A percentile compares a stretch with the other conserved stretches of the same genome.
Conservation (phyloP, 2,113 vertebrate genomes). For the Gobio gobio region DNA sequence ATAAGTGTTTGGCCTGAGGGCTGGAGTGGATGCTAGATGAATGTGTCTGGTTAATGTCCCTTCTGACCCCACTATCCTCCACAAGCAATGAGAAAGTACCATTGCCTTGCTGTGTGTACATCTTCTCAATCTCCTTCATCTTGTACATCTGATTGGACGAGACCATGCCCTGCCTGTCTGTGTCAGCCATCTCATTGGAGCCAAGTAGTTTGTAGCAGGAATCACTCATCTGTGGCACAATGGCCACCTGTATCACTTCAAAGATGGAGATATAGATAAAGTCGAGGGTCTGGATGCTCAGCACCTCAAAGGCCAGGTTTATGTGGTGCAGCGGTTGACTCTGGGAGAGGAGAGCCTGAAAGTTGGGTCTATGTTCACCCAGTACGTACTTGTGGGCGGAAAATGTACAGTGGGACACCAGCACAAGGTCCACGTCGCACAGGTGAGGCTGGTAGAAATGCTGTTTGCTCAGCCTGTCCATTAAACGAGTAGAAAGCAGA, state of each 20-base stretch:
- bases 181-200: constrained; percentile 76
- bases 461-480: constrained; percentile 95
- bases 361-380: constrained; percentile 93
- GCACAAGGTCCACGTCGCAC: constrained; percentile 94
- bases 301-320: constrained; percentile 89
- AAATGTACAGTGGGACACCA: constrained; percentile 91
- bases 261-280: constrained; percentile 90
- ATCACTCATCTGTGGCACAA: constrained; percentile 91
- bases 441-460: constrained; percentile 94
- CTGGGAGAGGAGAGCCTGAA: constrained; percentile 92
- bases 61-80: constrained; percentile 83
- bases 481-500: constrained; percentile 93
- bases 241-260: constrained; percentile 88
- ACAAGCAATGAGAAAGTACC: constrained; percentile 86
- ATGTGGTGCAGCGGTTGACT: constrained; percentile 91
- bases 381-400: constrained; percentile 92
- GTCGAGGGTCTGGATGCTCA: constrained; percentile 64
- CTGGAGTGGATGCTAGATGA: constrained; percentile 26
- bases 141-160: constrained; percentile 80
- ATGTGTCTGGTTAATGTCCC: background rate
- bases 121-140: constrained; percentile 86
- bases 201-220: constrained; percentile 91
- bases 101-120: constrained; percentile 85
- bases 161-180: constrained; percentile 61
- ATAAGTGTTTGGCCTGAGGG: constrained; percentile 81